These are phyloP conservation scores for Antheraea assamensis DNA, from an alignment of 2,888 invertebrate genomes.

Conservation along the genomic window DNA sequence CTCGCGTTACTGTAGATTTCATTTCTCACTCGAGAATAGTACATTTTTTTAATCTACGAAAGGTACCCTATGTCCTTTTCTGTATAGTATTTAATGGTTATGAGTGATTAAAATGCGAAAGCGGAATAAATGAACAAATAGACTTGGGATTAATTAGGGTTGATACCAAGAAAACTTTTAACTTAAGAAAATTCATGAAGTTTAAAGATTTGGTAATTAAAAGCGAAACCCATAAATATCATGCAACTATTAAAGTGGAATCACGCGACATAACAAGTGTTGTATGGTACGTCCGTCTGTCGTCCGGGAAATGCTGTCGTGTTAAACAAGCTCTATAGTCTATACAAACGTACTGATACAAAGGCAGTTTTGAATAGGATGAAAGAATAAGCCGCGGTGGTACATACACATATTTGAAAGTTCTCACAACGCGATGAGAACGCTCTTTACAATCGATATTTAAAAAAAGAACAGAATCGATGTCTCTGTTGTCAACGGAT, in stretches of 20 bases:
- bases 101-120: too few species aligned
- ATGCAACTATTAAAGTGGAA: not conserved
- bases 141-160: too few species aligned
- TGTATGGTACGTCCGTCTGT: not conserved
- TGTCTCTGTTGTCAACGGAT: slow-evolving; percentile 81
- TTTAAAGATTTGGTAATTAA: not conserved
- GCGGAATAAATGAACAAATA: too few species aligned
- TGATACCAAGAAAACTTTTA: not conserved
- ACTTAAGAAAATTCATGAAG: not conserved
- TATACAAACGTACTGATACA: slow-evolving; percentile 53
- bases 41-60: too few species aligned
- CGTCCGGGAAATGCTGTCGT: slow-evolving; percentile 39
- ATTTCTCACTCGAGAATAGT: too few species aligned
- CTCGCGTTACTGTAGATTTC: too few species aligned
- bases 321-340: slow-evolving; percentile 44
- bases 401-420: slow-evolving; percentile 57
- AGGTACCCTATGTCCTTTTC: too few species aligned
- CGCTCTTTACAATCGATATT: slow-evolving; percentile 81
- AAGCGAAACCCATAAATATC: not conserved
- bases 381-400: slow-evolving; percentile 68
- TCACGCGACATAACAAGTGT: not conserved
- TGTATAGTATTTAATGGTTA: too few species aligned
- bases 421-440: slow-evolving; percentile 80
- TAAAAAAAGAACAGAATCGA: slow-evolving; percentile 77
- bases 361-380: slow-evolving; percentile 60